These are phyloP conservation scores for Xanthia togata DNA, from an alignment of 2,888 invertebrate genomes.

Conservation along the genomic window DNA sequence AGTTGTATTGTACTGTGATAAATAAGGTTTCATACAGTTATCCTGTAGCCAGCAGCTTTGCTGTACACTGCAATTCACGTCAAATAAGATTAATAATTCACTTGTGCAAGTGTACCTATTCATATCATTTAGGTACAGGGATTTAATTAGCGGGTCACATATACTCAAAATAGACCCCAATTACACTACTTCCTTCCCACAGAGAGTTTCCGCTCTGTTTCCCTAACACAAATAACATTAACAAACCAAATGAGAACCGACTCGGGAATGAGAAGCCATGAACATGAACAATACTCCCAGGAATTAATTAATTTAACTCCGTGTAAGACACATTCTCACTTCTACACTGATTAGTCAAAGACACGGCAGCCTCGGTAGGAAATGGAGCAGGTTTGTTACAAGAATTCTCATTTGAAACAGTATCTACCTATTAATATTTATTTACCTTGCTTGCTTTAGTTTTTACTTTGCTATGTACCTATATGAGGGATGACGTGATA, in stretches of 20 bases:
- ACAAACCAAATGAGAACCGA: slow-evolving; percentile 37
- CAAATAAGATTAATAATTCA: background rate
- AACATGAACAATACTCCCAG: slow-evolving; percentile 36
- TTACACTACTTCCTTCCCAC: background rate
- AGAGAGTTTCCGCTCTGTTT: background rate
- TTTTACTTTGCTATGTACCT: no score
- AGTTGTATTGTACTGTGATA: no score
- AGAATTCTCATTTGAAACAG: slow-evolving; percentile 6
- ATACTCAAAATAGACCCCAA: background rate
- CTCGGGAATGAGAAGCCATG: slow-evolving; percentile 16
- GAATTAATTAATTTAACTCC: slow-evolving; percentile 56
- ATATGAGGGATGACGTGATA: no score
- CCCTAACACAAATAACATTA: slow-evolving; percentile 23
- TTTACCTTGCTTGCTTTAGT: background rate
- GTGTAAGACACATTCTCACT: slow-evolving; percentile 39
- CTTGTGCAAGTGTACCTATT: background rate
- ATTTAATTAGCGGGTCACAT: background rate
- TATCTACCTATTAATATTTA: background rate
- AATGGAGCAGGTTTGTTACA: slow-evolving; percentile 2
- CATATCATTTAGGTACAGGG: background rate
- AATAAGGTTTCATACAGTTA: background rate
- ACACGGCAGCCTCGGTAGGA: background rate
- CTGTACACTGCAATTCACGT: background rate
- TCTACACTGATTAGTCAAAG: slow-evolving; percentile 38
- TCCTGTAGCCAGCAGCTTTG: background rate